Base-by-base conservation (phyloP, 2,888 invertebrate species). In the Xestia rhomboidea region DNA sequence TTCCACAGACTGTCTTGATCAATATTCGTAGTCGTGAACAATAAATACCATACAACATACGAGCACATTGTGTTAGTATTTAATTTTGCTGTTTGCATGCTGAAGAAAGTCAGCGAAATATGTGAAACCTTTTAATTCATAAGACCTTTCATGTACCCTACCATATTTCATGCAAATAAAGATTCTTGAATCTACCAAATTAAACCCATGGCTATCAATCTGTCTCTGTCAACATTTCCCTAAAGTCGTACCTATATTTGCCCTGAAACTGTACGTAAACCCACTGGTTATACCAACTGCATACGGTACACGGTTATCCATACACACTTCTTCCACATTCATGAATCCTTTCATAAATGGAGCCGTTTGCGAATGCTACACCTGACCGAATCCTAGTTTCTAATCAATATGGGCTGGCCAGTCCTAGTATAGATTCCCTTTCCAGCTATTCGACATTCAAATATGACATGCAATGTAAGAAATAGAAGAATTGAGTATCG, bases 341-440 rank as follows among this genome's bases (percentile, higher is more conserved):
- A 73, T 81, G 82, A 74, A 68, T 68, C 74, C 68, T 81, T 81
- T 81, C 81, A 74, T 54, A 64, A 41, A 62, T 44, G 21, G 54
- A 73, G 44, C 62, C n/a, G 69, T 60, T 82, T 66, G 34, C 27
- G 21, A 76, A 30, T 74, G 15, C 7, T 67, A 51, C 74, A 63
- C 60, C 66, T 81, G 60, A 51, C 41, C 49, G 78, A 73, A 73
- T 73, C 34, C 41, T 81, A 81, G 81, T 81, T 78, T 66, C 73
- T 81, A 60, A 73, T 73, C 49, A 72, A 73, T 38, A 72, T 66
- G 27, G 49, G n/a, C 57, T 54, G 41, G n/a, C 30, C 41, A 66
- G 27, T 18, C 13, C 27, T 15, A 44, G 27, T 18, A 63, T 24
- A 49, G 41, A 66, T 49, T 60, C 64, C 57, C n/a, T 60, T 66